These are phyloP conservation scores for Idaea straminata DNA, from an alignment of 2,888 invertebrate species.

Conservation along the genomic window DNA sequence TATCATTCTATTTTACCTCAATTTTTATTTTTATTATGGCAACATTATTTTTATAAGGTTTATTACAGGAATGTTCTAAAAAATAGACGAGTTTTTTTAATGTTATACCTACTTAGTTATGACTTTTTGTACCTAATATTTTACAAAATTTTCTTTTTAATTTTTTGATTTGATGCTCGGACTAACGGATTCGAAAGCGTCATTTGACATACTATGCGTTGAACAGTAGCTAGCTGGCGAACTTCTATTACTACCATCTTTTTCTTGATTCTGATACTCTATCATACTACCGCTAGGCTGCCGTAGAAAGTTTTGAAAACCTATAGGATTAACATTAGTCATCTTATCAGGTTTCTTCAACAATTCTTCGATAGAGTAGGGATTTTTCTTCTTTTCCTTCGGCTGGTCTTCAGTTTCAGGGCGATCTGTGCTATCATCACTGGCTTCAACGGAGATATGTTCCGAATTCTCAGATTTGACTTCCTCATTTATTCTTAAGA, in stretches of 20 bases:
- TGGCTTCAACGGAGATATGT: conserved; percentile 78
- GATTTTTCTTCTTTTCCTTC: conserved; percentile 84
- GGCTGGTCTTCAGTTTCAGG: conserved; percentile 65
- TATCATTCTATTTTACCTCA: background rate
- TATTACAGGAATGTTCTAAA: background rate
- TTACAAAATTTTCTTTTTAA: conserved; percentile 27
- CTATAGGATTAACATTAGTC: conserved; percentile 55
- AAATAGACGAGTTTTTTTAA: background rate
- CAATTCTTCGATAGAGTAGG: conserved; percentile 93
- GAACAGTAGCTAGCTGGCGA: conserved; percentile 74
- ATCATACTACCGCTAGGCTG: conserved; percentile 82
- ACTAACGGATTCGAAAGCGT: conserved; percentile 61
- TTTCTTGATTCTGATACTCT: conserved; percentile 62
- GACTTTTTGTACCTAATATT: conserved; percentile 5
- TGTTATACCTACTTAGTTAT: background rate
- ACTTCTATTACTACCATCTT: conserved; percentile 62
- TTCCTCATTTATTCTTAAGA: conserved; percentile 65
- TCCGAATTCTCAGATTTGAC: conserved; percentile 68
- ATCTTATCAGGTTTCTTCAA: conserved; percentile 89
- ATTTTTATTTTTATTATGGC: conserved; percentile 3
- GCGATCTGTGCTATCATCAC: conserved; percentile 81
- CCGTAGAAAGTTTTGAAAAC: conserved; percentile 70
- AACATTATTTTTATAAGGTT: background rate
- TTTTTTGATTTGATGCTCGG: conserved; percentile 70
- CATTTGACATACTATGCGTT: conserved; percentile 66